Base-by-base conservation (phyloP, 2,888 invertebrate genomes). In the Formica aserva region DNA sequence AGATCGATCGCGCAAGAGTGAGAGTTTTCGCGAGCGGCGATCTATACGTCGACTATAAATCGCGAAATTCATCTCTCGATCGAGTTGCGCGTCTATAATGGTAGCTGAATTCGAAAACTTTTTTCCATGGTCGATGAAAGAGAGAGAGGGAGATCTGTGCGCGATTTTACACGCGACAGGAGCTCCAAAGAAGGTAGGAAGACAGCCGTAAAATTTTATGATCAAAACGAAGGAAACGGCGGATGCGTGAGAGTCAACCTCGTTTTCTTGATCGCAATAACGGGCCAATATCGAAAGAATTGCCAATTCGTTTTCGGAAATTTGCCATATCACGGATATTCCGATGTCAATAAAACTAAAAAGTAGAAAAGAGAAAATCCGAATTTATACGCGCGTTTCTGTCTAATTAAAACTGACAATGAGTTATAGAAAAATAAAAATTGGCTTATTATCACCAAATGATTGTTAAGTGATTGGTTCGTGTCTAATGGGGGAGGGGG, bases 61-160 rank as follows among this genome's bases (percentile, higher is more conserved):
- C 89, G 88, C 85, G 77, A 91, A 90, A 92, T 90, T 91, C 90
- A 88, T 92, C 88, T 83, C 85, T 77, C 72, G 86, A 76, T 86
- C 80, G 83, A 82, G 66, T 80, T 52, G 81, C 82, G 65, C 67
- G n/a, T 76, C 86, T 87, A 91, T 88, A 88, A 90, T 90, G 86
- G 87, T 86, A 41, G 76, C 76, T 78, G 83, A 89, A 85, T 84
- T 85, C 67, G 78, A 77, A 67, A 60, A 74, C 63, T 84, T 87
- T 75, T 85, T 69, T 80, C 48, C 41, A 29, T 66, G 38, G 52
- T 8, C 78, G 62, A 62, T 52, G 67, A 78, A 4, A 32, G 32
- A 6, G 32, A 32, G 32, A 32, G 32, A 32, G 5, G 3, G 32
- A 32, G 32, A 32, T 32, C 32, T 83, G 77, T 62, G 62, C 67